phyloP scores from a whole-genome alignment of 2,888 invertebrate genomes.

The Scaptomyza tumidula region DNA sequence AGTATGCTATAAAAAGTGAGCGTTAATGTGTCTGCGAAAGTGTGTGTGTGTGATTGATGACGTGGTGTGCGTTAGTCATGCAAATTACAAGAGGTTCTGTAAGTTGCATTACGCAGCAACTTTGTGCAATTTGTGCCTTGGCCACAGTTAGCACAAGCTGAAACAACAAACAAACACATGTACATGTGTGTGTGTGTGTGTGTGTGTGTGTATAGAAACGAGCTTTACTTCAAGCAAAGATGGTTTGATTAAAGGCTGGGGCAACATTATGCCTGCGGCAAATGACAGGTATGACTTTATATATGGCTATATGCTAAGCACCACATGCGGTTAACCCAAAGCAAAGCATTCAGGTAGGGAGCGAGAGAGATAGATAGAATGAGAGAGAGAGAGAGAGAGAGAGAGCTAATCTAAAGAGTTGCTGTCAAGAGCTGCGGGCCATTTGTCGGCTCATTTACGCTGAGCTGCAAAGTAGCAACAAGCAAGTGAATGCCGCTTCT shows the following conservation, averaged over 20 bases:
- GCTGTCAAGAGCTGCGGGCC: slow-evolving; percentile 34
- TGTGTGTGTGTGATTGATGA: slow-evolving; percentile 11
- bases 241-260: slow-evolving; percentile 53
- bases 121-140: slow-evolving; percentile 44
- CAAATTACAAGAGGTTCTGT: slow-evolving; percentile 37
- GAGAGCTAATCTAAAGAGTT: slow-evolving; percentile 16
- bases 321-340: slow-evolving; percentile 28
- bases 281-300: slow-evolving; percentile 47
- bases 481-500: slow-evolving; percentile 30
- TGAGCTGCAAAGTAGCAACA: slow-evolving; percentile 46
- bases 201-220: slow-evolving; percentile 4
- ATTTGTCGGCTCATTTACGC: slow-evolving; percentile 63
- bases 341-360: not conserved
- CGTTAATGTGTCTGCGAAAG: not conserved
- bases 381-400: not conserved
- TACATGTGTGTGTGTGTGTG: not conserved
- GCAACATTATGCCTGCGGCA: slow-evolving; percentile 25
- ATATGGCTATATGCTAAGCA: slow-evolving; percentile 24
- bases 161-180: not conserved
- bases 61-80: slow-evolving; percentile 26
- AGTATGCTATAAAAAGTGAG: slow-evolving; percentile 17
- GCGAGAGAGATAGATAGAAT: not conserved
- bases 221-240: slow-evolving; percentile 29
- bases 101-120: slow-evolving; percentile 43
- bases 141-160: slow-evolving; percentile 15